These are phyloP conservation scores for Stenotaenia linearis DNA, from an alignment of 2,888 invertebrate genomes.

Conservation along the genomic window DNA sequence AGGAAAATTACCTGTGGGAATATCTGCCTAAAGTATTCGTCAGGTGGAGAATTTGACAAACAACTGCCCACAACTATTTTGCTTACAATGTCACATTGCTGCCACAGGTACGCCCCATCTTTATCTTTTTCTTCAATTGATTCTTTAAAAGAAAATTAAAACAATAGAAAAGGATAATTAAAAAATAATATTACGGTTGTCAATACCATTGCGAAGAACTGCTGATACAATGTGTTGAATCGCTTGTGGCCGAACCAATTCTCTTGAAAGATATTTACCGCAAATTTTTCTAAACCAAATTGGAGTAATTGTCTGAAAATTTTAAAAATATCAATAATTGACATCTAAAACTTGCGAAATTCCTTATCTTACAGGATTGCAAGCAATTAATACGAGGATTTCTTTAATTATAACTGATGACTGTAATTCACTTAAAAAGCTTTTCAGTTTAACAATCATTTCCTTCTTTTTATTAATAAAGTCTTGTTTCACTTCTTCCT, in stretches of 20 bases:
- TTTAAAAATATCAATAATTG: neutral
- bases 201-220: constrained; percentile 54
- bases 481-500: neutral
- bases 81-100: constrained; percentile 60
- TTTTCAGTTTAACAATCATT: constrained; percentile 46
- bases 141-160: neutral
- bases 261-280: constrained; percentile 56
- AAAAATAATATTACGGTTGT: no score
- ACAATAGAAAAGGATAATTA: no score
- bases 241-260: constrained; percentile 59
- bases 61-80: constrained; percentile 58
- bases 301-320: constrained; percentile 48
- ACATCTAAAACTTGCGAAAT: neutral
- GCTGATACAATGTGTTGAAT: constrained; percentile 60
- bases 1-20: neutral
- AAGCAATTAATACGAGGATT: constrained; percentile 57
- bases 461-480: neutral
- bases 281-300: constrained; percentile 60
- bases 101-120: constrained; percentile 54
- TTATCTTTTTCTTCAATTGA: constrained; percentile 24
- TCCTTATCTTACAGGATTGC: constrained; percentile 37
- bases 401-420: constrained; percentile 61
- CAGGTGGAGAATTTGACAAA: neutral
- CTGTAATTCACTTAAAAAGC: constrained; percentile 56
- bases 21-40: neutral